Evolutionary conservation across 2,888 invertebrate species (phyloP).

Genomic region (Leptopterna dolabrata): DNA sequence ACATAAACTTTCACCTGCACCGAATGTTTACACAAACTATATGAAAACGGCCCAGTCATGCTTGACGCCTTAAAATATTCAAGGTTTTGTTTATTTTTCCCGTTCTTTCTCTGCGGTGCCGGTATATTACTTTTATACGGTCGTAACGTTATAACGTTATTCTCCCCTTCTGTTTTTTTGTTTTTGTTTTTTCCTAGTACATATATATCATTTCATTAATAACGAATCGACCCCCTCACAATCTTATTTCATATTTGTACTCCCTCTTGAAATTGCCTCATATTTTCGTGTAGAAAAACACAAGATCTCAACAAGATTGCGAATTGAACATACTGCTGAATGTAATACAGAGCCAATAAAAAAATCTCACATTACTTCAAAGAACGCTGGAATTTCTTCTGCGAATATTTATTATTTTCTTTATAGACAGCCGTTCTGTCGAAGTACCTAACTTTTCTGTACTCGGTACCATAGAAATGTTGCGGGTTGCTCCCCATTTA

Average conservation of each 20-base stretch:
- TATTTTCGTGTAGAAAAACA: not conserved
- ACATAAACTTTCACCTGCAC: conserved; percentile 57
- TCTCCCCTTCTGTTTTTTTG: not conserved
- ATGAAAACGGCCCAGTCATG: conserved; percentile 58
- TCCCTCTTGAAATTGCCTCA: not conserved
- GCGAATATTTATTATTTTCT: too few relatives aligned
- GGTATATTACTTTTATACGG: too few relatives aligned
- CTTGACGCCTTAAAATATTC: conserved; percentile 50
- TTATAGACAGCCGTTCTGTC: too few relatives aligned
- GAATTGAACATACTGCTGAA: not conserved
- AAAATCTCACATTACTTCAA: too few relatives aligned
- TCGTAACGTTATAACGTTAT: not conserved
- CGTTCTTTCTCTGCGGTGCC: not conserved
- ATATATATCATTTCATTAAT: conserved; percentile 35
- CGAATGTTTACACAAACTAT: conserved; percentile 59
- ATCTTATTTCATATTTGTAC: not conserved
- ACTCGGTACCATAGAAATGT: too few relatives aligned
- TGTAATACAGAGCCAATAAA: too few relatives aligned
- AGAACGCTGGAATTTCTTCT: too few relatives aligned
- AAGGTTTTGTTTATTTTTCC: conserved; percentile 27
- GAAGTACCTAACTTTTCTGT: too few relatives aligned
- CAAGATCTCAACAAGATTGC: not conserved
- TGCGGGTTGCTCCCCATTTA: too few relatives aligned
- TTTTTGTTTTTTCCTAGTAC: too few relatives aligned
- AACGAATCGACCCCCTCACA: not conserved